Evolutionary conservation across 2,797 vertebrate species (phyloP).

Genomic region (Mormyrus proboscirostris): DNA sequence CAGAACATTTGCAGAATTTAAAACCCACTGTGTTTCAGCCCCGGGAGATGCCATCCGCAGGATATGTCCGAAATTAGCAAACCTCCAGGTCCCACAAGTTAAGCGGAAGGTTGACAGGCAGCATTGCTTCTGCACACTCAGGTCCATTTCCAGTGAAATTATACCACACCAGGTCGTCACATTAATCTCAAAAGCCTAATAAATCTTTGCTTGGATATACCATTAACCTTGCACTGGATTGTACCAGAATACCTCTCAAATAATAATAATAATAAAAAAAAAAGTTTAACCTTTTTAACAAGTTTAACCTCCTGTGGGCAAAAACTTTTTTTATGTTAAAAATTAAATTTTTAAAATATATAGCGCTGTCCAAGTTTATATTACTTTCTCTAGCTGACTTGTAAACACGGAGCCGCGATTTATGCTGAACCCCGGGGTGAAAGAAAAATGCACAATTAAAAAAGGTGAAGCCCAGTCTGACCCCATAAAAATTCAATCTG

Average conservation of each 20-base stretch:
- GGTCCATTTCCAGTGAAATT: neutral
- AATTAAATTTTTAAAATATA: neutral
- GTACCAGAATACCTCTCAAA: neutral
- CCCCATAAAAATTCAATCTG: constrained; percentile 8
- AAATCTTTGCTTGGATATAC: neutral
- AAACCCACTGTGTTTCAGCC: neutral
- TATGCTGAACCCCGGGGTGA: neutral
- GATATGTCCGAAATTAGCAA: neutral
- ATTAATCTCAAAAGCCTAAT: constrained; percentile 3
- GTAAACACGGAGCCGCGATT: neutral
- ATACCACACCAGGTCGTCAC: neutral
- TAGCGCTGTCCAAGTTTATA: constrained; percentile 1
- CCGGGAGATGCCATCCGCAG: neutral
- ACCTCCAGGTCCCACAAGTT: neutral
- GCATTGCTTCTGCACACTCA: neutral
- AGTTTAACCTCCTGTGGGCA: neutral
- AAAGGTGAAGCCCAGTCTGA: neutral
- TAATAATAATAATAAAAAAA: neutral
- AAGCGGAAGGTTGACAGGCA: neutral
- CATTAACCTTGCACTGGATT: neutral
- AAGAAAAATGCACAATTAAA: constrained; percentile 12
- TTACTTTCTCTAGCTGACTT: neutral
- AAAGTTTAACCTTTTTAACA: neutral
- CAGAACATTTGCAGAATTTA: neutral
- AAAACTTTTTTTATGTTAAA: constrained; percentile 4